Evolutionary conservation across 2,797 vertebrate species (phyloP).

Genomic region (Sebastes miniatus): DNA sequence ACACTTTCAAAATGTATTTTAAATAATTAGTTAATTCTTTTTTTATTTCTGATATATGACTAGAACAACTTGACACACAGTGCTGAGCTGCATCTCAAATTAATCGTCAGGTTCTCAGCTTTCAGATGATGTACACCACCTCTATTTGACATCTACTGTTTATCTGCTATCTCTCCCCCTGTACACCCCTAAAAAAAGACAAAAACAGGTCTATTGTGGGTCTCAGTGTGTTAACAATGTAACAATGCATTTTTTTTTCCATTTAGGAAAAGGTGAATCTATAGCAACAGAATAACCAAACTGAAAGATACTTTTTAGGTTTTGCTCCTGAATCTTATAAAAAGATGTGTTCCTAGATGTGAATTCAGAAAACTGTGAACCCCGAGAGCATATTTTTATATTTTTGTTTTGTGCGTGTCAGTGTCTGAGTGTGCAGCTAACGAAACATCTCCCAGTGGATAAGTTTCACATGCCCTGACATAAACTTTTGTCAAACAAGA

Average conservation of each 20-base stretch:
- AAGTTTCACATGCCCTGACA: constrained; percentile 64
- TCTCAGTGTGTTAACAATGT: neutral
- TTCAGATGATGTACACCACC: no score
- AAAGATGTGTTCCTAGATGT: constrained; percentile 3
- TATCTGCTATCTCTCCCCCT: no score
- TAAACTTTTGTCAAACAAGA: constrained; percentile 74
- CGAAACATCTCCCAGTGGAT: constrained; percentile 59
- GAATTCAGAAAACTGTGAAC: neutral
- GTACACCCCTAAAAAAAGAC: no score
- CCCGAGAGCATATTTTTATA: neutral
- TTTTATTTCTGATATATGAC: no score
- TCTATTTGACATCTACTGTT: no score
- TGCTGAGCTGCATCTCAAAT: no score
- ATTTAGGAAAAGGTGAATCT: neutral
- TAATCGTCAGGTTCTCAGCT: no score
- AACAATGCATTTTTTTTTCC: neutral
- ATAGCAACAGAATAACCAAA: neutral
- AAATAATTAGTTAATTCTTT: no score
- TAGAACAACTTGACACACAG: no score
- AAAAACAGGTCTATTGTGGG: no score
- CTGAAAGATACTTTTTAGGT: neutral
- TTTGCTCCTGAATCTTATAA: neutral
- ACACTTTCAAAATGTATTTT: no score
- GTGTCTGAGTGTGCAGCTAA: constrained; percentile 30
- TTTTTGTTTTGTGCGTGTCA: constrained; percentile 2